Base-by-base conservation (phyloP, 2,797 vertebrate species). In the Varecia variegata region DNA sequence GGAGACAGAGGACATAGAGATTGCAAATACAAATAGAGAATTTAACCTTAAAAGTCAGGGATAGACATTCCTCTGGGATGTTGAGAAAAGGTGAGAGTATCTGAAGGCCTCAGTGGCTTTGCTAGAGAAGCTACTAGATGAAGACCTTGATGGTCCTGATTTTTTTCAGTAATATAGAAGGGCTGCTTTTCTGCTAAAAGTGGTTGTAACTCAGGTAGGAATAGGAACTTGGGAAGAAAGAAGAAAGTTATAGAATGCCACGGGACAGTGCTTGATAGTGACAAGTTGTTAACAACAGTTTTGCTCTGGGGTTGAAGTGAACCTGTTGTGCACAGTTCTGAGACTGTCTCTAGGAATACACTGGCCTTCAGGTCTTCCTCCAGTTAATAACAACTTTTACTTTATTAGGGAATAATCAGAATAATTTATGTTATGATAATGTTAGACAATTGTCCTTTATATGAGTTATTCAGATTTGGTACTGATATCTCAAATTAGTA, bases 391-490 rank as follows among this genome's bases (percentile, higher is more conserved):
- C 5, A 32, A 62, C 10, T 40, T 62, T 14, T 35, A 35, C 17
- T 87, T 80, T 71, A 30, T 71, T 90, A 52, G 40, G 71, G 62
- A 87, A 62, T 27, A 32, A 40, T 62, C 6, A 65, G 54, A 82
- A 52, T 47, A n/a, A 12, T 25, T 58, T 38, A 35, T 38, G 43
- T 58, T 32, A 43, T 35, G 40, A 17, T 70, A n/a, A 38, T 38
- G 30, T 90, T 43, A 65, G 15, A 52, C 14, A 76, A 94, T 5
- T 70, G 3, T 23, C 32, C 45, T 52, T 23, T 71, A 43, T 25
- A 52, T 27, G 27, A 65, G 60, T 84, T 83, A 80, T 56, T 96
- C 30, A 27, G 2, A 83, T 82, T 87, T 83, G 7, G 18, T 88
- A 5, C 14, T 80, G 15, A 13, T 91, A 50, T 35, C 52, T 89